Percentiles rank a stretch among this genome's conserved stretches.
Conservation (phyloP, 53 echinoderm and acorn worm genomes). For the Henricia sp. region DNA sequence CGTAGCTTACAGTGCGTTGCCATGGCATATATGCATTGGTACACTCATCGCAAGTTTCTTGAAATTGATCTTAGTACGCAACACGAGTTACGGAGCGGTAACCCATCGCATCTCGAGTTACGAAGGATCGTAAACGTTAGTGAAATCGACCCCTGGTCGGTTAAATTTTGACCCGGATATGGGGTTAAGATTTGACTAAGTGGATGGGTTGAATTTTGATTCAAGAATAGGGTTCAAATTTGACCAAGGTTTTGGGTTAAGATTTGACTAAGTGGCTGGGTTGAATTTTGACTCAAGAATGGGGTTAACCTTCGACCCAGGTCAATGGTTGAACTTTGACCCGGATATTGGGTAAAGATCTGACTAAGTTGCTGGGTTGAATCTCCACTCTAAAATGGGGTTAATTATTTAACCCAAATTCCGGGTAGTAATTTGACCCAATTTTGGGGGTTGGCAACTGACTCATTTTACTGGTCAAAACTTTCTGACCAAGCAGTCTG, state of each 20-base stretch:
- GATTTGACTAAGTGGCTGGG: neutral
- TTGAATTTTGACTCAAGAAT: too few species aligned
- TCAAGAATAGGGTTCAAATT: neutral
- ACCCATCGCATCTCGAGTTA: too few species aligned
- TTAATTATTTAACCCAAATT: neutral
- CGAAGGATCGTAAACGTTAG: too few species aligned
- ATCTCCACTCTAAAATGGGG: neutral
- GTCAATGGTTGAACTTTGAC: neutral
- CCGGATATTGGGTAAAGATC: neutral
- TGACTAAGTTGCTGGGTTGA: neutral
- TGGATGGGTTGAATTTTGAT: neutral
- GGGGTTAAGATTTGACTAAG: neutral
- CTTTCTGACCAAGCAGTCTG: too few species aligned
- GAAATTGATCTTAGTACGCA: too few species aligned
- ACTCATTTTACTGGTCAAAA: too few species aligned
- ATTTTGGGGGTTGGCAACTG: too few species aligned
- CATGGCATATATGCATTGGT: too few species aligned
- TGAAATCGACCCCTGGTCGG: too few species aligned
- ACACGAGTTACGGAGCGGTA: too few species aligned
- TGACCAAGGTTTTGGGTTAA: conserved; percentile 1
- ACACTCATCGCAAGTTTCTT: too few species aligned
- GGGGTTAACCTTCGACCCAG: neutral
- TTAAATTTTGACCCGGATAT: neutral
- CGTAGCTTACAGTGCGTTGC: too few species aligned
- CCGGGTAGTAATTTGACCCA: neutral